Percentiles rank a stretch among this genome's conserved stretches.
Conservation (phyloP, 2,113 vertebrate species). For the Aptenodytes forsteri region DNA sequence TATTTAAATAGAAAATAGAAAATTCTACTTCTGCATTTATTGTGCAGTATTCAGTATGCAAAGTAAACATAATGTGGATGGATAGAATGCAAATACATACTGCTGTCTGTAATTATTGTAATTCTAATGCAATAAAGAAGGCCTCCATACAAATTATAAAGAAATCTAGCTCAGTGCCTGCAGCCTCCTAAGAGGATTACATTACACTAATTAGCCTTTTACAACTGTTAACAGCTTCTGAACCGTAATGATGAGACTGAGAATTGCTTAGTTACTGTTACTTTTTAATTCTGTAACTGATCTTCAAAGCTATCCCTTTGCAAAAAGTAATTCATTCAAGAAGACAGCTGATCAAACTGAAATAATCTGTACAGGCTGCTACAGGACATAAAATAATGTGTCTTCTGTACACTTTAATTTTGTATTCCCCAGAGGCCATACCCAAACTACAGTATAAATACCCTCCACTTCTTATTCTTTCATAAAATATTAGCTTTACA, state of each 20-base stretch:
- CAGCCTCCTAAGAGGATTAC: slow-evolving; percentile 88
- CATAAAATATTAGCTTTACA: not conserved
- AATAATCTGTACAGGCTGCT: not conserved
- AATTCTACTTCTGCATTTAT: slow-evolving; percentile 50
- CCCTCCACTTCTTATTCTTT: not conserved
- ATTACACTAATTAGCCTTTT: slow-evolving; percentile 78
- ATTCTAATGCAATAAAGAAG: slow-evolving; percentile 76
- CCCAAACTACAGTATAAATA: not conserved
- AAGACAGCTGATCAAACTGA: slow-evolving; percentile 6
- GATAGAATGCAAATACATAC: slow-evolving; percentile 46
- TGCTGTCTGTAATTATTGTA: slow-evolving; percentile 70
- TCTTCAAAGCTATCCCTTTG: not conserved
- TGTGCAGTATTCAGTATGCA: slow-evolving; percentile 51
- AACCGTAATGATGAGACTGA: slow-evolving; percentile 29
- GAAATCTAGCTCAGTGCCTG: slow-evolving; percentile 78
- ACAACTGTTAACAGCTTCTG: slow-evolving; percentile 71
- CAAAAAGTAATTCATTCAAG: slow-evolving; percentile 1
- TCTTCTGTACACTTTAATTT: not conserved
- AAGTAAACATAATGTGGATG: slow-evolving; percentile 71
- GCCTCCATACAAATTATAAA: slow-evolving; percentile 80
- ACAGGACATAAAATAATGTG: not conserved
- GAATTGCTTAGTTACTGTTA: slow-evolving; percentile 26
- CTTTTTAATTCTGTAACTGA: slow-evolving; percentile 39
- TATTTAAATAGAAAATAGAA: slow-evolving; percentile 36
- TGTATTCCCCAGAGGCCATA: not conserved